Base-by-base conservation (phyloP, 2,113 vertebrate genomes). In the Carassius gibelio region DNA sequence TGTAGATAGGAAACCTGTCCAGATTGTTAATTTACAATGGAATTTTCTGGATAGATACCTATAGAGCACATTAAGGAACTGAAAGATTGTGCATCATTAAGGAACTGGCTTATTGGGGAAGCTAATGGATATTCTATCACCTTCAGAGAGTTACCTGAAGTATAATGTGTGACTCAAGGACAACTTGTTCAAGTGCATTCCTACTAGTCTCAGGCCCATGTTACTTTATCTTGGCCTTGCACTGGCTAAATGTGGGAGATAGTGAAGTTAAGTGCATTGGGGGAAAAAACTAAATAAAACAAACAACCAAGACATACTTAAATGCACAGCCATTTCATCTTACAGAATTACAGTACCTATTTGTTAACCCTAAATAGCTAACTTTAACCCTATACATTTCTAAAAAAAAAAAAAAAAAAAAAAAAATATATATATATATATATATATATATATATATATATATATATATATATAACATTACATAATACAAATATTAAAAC, bases 141-240 rank as follows among this genome's bases (percentile, higher is more conserved):
- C 57, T 62, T 62, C 42, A 23, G 11, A 45, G 34, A 79, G 21
- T 59, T 59, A 17, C 30, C 30, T 59, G 19, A 13, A 77, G 69
- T 72, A 74, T 74, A 42, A 74, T 14, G 71, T 74, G 38, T 48
- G 38, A 74, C 42, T 74, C 15, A 78, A 78, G 17, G 19, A 30
- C 75, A 59, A 9, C 23, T 34, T 38, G 50, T 59, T 59, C 30
- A 34, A 62, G 77, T 79, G 57, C 36, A 62, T 79, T 79, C 11
- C 21, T 45, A 62, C n/a, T 42, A 62, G 8, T 21, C 76, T 19
- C 36, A 26, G 77, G 21, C 57, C 34, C 6, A 1, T 21, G 30
- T 21, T 19, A 42, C 14, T 26, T 79, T 64, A 80, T 64, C 59
- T 80, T 80, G n/a, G n/a, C 8, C 13, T 64, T 64, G 38, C 21